These are phyloP conservation scores for Palythoa grandiflora DNA, from an alignment of 92 coral and sea anemone genomes.

Conservation along the genomic window DNA sequence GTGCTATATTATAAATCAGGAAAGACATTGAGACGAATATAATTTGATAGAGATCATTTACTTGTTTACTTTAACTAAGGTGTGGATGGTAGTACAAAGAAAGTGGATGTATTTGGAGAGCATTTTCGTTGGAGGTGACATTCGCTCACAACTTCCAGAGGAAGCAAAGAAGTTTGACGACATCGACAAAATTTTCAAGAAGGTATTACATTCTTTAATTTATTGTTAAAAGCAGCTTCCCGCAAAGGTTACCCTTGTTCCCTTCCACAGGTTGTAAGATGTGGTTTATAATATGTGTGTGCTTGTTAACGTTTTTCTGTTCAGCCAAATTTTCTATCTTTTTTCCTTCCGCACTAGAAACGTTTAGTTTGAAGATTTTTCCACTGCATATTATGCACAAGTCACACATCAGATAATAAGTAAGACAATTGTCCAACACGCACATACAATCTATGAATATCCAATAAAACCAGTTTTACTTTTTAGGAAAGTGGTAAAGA, in stretches of 20 bases:
- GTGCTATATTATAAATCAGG: no score
- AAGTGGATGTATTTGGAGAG: slow-evolving; percentile 99
- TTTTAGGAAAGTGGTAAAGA: no score
- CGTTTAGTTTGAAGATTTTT: no score
- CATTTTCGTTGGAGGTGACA: slow-evolving; percentile 98
- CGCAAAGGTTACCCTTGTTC: not conserved
- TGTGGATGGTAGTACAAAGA: slow-evolving; percentile 99
- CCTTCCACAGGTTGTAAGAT: not conserved
- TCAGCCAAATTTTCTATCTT: no score
- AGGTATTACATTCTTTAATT: slow-evolving; percentile 66
- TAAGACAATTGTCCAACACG: no score
- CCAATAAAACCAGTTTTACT: no score
- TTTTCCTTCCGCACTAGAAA: no score
- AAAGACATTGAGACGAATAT: not conserved
- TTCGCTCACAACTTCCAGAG: slow-evolving; percentile 97
- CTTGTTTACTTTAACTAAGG: slow-evolving; percentile 54
- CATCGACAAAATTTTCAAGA: slow-evolving; percentile 96
- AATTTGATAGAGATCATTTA: not conserved
- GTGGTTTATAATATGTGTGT: no score
- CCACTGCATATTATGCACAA: no score
- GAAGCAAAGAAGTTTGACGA: slow-evolving; percentile 99
- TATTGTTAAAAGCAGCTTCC: not conserved
- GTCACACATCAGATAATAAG: no score
- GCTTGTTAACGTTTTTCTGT: no score
- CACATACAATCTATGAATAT: no score